Percentiles rank a stretch among this genome's conserved stretches.
Conservation (phyloP, 2,113 vertebrate species). For the Euleptes europaea region DNA sequence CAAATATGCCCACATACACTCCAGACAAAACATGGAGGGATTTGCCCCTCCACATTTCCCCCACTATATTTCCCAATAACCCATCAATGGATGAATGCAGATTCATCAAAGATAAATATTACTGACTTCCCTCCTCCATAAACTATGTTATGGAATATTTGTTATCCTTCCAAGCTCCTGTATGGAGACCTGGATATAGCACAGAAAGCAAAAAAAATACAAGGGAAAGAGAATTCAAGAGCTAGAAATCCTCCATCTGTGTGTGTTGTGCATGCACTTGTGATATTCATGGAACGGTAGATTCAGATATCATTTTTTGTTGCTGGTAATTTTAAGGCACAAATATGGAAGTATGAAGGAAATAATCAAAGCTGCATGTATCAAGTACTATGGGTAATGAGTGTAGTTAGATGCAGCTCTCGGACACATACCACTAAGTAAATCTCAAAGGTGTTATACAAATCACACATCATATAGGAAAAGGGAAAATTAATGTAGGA, state of each 20-base stretch:
- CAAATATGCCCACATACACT: background rate
- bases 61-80: background rate
- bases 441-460: background rate
- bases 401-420: background rate
- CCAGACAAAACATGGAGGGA: background rate
- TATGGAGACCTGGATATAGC: background rate
- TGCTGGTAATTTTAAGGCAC: background rate
- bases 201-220: background rate
- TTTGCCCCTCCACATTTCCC: background rate
- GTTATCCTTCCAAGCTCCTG: background rate
- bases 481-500: background rate
- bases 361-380: background rate
- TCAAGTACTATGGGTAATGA: background rate
- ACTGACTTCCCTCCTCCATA: background rate
- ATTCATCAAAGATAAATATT: background rate
- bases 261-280: background rate
- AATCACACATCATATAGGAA: background rate
- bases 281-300: background rate
- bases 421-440: background rate
- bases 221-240: background rate
- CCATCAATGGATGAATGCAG: background rate
- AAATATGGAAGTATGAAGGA: background rate
- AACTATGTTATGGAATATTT: background rate
- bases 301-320: background rate
- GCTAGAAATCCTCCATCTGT: background rate